Evolutionary conservation across 2,797 vertebrate genomes (phyloP), one percentile per base, ranked within the genome.

Genomic region (Sebastes goodei): DNA sequence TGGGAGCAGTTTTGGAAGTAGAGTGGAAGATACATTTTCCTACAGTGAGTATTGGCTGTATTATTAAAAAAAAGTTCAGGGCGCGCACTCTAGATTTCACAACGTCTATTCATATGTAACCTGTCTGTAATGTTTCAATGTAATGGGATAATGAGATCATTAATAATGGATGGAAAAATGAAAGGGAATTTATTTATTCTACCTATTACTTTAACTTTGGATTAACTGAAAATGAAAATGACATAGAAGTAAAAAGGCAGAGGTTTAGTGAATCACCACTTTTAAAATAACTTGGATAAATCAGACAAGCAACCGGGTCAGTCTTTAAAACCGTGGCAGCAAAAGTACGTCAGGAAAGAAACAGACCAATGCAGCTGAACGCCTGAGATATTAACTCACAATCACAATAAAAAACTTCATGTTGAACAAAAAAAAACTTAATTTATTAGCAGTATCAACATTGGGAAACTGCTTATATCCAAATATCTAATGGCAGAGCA

Each of bases 1-100:
- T 67, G 67, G 63, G 66, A 83, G 64, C 27, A 35, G 63, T 80
- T 80, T 83, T 87, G 35, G 29, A 76, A 70, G 73, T 20, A 20
- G 63, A 78, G 69, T 15, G 66, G 20, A 70, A 73, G 35, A 81
- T 38, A 57, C 17, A 66, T 82, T 84, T 85, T 59, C 30, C 77
- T 55, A 20, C 20, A 69, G 59, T 9, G 32, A 75, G n/a, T 8
- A 61, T 30, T 74, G 59, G 61, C 32, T 66, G 60, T 57, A 52
- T 71, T 67, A 29, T 33, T 35, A 23, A 52, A 70, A 70, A 38
- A 46, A 76, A 61, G 33, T 76, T 70, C 10, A 6, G 14, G 29
- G 27, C 3, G 10, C 61, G 21, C 5, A n/a, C 17, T 52, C 9
- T 15, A 27, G 38, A 70, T 55, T 73, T 67, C 56, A 38, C 6